Percentiles rank a stretch among this genome's conserved stretches.
These are phyloP conservation scores for Endotricha flammealis DNA, from an alignment of 2,888 invertebrate species.

Conservation along the genomic window DNA sequence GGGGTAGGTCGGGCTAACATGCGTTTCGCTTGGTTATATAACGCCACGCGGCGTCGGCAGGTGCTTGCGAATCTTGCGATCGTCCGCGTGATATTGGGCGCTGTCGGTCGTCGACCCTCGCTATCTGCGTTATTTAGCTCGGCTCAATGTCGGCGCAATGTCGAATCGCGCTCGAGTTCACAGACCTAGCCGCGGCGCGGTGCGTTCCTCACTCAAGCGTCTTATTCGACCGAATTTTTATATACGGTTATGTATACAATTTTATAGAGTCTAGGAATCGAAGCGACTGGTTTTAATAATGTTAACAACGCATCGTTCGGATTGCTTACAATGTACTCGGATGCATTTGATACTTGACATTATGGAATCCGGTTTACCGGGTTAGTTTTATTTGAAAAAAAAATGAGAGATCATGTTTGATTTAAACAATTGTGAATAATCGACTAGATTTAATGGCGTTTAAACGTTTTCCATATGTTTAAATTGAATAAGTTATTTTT, in stretches of 20 bases:
- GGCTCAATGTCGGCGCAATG: slow-evolving; percentile 73
- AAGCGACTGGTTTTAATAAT: slow-evolving; percentile 5
- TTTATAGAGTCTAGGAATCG: slow-evolving; percentile 10
- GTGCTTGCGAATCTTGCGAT: slow-evolving; percentile 51
- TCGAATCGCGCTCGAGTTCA: slow-evolving; percentile 67
- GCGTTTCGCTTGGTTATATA: slow-evolving; percentile 39
- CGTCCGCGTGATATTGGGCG: slow-evolving; percentile 72
- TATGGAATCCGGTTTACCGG: background rate
- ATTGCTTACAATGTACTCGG: background rate
- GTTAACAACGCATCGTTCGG: slow-evolving; percentile 14
- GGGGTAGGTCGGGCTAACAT: slow-evolving; percentile 46
- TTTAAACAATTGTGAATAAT: too few relatives aligned
- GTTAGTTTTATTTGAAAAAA: too few relatives aligned
- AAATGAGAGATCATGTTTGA: too few relatives aligned
- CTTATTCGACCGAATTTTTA: slow-evolving; percentile 58
- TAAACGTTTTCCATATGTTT: too few relatives aligned
- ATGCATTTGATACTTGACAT: background rate
- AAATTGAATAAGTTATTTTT: too few relatives aligned
- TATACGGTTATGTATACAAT: slow-evolving; percentile 28
- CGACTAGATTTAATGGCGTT: too few relatives aligned
- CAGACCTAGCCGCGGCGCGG: slow-evolving; percentile 57
- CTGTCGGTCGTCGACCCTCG: slow-evolving; percentile 70
- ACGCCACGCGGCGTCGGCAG: slow-evolving; percentile 51
- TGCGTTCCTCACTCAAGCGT: slow-evolving; percentile 53
- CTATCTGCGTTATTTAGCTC: slow-evolving; percentile 75